phyloP scores from a whole-genome alignment of 2,113 vertebrate species.

The Gavia stellata region DNA sequence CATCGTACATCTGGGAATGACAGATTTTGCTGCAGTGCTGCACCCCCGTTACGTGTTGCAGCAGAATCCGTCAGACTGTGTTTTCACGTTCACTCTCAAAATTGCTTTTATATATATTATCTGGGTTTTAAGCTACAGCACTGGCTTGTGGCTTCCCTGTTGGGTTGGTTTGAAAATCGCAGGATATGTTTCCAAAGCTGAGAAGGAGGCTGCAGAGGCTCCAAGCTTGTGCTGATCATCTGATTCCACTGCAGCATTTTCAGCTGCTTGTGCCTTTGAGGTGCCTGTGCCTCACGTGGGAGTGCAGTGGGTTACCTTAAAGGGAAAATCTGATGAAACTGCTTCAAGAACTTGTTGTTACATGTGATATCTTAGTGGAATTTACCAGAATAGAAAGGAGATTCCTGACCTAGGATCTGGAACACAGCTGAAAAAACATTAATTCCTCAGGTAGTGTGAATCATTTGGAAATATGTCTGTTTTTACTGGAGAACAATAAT shows the following conservation, averaged over 20 bases:
- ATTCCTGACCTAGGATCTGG: slow-evolving; percentile 45
- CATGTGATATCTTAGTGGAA: slow-evolving; percentile 49
- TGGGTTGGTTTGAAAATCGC: neutral
- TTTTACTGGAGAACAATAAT: neutral
- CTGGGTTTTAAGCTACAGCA: neutral
- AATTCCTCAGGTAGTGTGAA: slow-evolving; percentile 43
- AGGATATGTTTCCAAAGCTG: neutral
- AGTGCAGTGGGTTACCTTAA: slow-evolving; percentile 51
- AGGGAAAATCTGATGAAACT: slow-evolving; percentile 57
- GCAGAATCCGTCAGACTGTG: neutral
- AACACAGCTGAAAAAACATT: slow-evolving; percentile 21
- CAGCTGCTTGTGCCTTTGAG: slow-evolving; percentile 26
- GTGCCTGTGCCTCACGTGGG: slow-evolving; percentile 40
- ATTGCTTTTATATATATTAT: neutral
- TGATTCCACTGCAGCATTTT: slow-evolving; percentile 64
- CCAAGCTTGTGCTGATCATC: slow-evolving; percentile 37
- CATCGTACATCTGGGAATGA: neutral
- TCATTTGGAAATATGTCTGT: slow-evolving; percentile 6
- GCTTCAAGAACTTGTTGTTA: slow-evolving; percentile 62
- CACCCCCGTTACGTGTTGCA: neutral
- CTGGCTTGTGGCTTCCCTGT: neutral
- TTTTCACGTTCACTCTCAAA: neutral
- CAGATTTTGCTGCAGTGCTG: slow-evolving; percentile 66
- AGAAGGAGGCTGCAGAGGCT: slow-evolving; percentile 31
- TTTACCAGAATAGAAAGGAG: slow-evolving; percentile 45